Evolutionary conservation across 2,113 vertebrate species (phyloP), one percentile per base, ranked within the genome.

Genomic region (Gobius niger): DNA sequence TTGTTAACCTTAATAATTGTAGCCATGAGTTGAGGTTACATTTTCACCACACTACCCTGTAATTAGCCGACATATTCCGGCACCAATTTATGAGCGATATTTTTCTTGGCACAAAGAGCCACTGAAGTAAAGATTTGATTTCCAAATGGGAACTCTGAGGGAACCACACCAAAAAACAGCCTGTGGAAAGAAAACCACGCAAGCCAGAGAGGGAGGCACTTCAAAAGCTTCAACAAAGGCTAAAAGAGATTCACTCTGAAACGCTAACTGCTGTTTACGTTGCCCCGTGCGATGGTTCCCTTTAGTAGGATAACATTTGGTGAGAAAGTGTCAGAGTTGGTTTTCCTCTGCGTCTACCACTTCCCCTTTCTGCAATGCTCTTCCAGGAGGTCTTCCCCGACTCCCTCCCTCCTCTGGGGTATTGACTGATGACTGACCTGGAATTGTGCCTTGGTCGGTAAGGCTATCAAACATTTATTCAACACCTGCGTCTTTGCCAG

Each of bases 81-180:
- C 79, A 90, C 78, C 77, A 85, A 86, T 88, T 85, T 82, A 88
- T 72, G 72, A 78, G 80, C 85, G 81, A 88, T 83, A 89, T 89
- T 90, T 90, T 88, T 79, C 75, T 85, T 89, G 83, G 85, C 86
- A 70, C 75, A 70, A 79, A 24, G 87, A 84, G 78, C 75, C 76
- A 78, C 82, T 73, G 68, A 88, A 86, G 77, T 81, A 63, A 85
- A 77, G 73, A 80, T 86, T 87, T 79, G 82, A 90, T 86, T 87
- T 82, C 78, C 76, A 88, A 88, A 82, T 15, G 59, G 82, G 73
- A 83, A 82, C 81, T 84, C 72, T 63, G 71, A 54, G 76, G 68
- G 74, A 89, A 88, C 81, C 86, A 87, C 82, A 88, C 78, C 82
- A 89, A 90, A 90, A 54, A 89, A 87, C 84, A 78, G 80, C 78